Base-by-base conservation (phyloP, 1,140 invertebrate species). In the Drosophila watanabei region DNA sequence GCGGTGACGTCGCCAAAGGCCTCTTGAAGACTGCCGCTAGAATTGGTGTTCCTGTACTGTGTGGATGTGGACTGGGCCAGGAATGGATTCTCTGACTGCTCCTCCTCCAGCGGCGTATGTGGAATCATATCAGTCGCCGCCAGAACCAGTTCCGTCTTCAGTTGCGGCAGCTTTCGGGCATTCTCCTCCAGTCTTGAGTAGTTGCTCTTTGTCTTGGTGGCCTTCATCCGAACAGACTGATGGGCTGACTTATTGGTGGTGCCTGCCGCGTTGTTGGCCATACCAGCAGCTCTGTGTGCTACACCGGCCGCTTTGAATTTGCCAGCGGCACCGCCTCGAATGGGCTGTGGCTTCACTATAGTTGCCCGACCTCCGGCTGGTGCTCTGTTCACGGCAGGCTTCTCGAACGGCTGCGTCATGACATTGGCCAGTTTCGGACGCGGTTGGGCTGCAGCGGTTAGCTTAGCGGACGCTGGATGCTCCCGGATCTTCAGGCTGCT, bases 41-140 rank as follows among this genome's bases (percentile, higher is more conserved):
- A 20, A 39, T 70, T 75, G 18, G 43, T 77, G 0, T 32, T n/a
- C 9, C 37, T 76, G 46, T 20, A 51, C 2, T 70, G 69, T 2
- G 91, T 92, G 4, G 91, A 92, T 18, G 91, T 91, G 0, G 78
- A 75, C 45, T 78, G 75, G 5, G 49, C 46, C 18, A 69, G 64
- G 41, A 88, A 92, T 7, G 77, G 73, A 64, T 87, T 82, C 0
- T 75, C 58, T n/a, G 4, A 9, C 5, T 18, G 49, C n/a, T 57
- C n/a, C 0, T 56, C 43, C 35, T 89, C 84, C 7, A 82, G 41
- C 3, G 91, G 85, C 4, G 91, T 91, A 35, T 71, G 54, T 1
- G 80, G 85, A 10, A 64, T 46, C n/a, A 68, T 10, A 0, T 63
- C 41, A 11, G 14, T 59, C 3, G 24, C 49, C 9, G 57, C 59